Conservation (phyloP, 2,113 vertebrate genomes). For the Castor canadensis region DNA sequence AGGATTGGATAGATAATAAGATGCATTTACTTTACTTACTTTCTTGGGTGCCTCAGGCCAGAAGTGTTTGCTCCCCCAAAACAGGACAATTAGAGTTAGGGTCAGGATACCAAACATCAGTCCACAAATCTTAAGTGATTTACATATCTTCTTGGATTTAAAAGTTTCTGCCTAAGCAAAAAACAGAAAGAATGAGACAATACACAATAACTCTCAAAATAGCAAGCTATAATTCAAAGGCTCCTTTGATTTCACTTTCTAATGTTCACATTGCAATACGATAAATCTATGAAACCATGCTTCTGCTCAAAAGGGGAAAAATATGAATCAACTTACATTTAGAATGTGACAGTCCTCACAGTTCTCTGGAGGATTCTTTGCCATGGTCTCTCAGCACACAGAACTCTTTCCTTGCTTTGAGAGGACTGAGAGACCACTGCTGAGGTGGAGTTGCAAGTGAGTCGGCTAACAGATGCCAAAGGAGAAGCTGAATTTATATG, state of each 20-base stretch:
- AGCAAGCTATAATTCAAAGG: background rate
- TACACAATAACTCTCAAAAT: background rate
- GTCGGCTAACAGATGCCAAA: constrained; percentile 73
- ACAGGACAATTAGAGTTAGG: constrained; percentile 80
- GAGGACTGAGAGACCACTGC: constrained; percentile 70
- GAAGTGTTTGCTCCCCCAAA: constrained; percentile 83
- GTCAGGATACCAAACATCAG: constrained; percentile 78
- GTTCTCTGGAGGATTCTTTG: constrained; percentile 78
- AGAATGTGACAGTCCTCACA: constrained; percentile 78
- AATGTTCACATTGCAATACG: background rate
- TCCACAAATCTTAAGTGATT: constrained; percentile 82
- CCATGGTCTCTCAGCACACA: constrained; percentile 77
- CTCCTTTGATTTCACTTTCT: background rate
- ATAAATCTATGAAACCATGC: constrained; percentile 8
- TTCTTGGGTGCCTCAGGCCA: constrained; percentile 83
- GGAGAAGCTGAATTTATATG: constrained; percentile 78
- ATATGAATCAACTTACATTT: constrained; percentile 80
- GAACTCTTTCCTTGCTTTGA: constrained; percentile 63
- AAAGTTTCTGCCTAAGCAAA: constrained; percentile 82
- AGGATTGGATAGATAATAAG: background rate
- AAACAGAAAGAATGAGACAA: constrained; percentile 40
- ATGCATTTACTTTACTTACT: constrained; percentile 83
- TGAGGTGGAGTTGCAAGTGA: constrained; percentile 81
- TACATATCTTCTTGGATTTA: constrained; percentile 78
- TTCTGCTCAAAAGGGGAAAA: constrained; percentile 59